phyloP scores from a whole-genome alignment of 2,797 vertebrate genomes.

The Chrysocyon brachyurus region DNA sequence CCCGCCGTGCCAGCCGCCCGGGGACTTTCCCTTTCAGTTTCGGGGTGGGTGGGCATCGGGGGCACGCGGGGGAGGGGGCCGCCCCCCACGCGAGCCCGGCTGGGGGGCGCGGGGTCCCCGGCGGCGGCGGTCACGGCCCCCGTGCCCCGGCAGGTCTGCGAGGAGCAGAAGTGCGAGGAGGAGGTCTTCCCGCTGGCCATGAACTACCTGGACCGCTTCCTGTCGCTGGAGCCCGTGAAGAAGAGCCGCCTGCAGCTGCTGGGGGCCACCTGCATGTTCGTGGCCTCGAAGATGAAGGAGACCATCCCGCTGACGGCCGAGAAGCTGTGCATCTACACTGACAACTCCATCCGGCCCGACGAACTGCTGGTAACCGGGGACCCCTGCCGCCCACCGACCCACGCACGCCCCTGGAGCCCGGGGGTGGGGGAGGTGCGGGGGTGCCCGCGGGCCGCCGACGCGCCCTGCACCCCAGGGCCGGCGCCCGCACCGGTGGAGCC shows the following conservation, averaged over 20 bases:
- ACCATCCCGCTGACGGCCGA: conserved; percentile 97
- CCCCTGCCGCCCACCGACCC: conserved; percentile 50
- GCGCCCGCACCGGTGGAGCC: background rate
- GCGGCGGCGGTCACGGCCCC: conserved; percentile 13
- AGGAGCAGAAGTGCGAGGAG: conserved; percentile 99
- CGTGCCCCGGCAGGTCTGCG: conserved; percentile 93
- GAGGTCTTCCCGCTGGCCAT: conserved; percentile 99
- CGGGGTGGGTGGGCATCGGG: conserved; percentile 49
- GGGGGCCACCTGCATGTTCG: conserved; percentile 98
- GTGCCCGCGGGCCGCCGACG: background rate
- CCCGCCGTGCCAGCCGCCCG: conserved; percentile 70
- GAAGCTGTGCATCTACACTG: conserved; percentile 98
- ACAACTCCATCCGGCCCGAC: conserved; percentile 96
- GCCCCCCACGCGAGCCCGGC: background rate
- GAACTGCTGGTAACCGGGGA: conserved; percentile 95
- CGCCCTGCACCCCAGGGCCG: background rate
- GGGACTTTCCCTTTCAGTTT: conserved; percentile 89
- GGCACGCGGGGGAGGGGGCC: background rate
- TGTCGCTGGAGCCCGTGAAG: conserved; percentile 96
- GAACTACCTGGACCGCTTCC: conserved; percentile 99
- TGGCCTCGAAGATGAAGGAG: conserved; percentile 99
- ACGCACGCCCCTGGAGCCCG: background rate
- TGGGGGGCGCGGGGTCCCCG: background rate
- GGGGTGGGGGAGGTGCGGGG: background rate
- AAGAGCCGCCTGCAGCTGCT: conserved; percentile 97